Conservation (phyloP, 2,888 invertebrate genomes). For the Leptinotarsa haldemani region DNA sequence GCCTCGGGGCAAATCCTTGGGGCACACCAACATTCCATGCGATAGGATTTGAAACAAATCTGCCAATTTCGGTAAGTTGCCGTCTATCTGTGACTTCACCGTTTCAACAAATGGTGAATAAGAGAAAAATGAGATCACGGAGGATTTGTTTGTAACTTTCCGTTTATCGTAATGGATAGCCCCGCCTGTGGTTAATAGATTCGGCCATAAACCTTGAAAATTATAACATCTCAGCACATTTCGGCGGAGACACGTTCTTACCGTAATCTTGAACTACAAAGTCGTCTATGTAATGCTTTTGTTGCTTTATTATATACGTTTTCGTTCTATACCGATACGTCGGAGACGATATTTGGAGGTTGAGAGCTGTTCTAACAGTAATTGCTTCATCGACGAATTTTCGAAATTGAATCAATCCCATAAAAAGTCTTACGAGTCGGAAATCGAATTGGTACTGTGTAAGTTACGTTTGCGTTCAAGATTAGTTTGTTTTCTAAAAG, state of each 20-base stretch:
- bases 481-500: no score
- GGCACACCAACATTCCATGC: no score
- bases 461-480: no score
- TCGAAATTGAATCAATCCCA: background rate
- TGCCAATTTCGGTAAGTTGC: no score
- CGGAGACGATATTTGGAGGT: background rate
- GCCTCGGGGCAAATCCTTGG: no score
- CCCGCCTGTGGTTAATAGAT: background rate
- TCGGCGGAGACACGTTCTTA: constrained; percentile 6
- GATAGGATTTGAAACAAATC: no score
- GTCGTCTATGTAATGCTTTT: background rate
- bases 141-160: background rate
- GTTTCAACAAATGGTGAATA: no score
- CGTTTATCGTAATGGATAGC: background rate
- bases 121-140: no score
- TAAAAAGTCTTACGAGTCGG: background rate
- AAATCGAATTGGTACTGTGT: no score
- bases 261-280: constrained; percentile 11
- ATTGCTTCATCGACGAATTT: background rate
- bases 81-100: no score
- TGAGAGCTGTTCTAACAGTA: background rate
- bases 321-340: background rate
- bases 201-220: constrained; percentile 17
- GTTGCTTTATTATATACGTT: background rate
- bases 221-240: background rate